These are phyloP conservation scores for Allobates femoralis DNA, from an alignment of 2,797 vertebrate species.

Conservation along the genomic window DNA sequence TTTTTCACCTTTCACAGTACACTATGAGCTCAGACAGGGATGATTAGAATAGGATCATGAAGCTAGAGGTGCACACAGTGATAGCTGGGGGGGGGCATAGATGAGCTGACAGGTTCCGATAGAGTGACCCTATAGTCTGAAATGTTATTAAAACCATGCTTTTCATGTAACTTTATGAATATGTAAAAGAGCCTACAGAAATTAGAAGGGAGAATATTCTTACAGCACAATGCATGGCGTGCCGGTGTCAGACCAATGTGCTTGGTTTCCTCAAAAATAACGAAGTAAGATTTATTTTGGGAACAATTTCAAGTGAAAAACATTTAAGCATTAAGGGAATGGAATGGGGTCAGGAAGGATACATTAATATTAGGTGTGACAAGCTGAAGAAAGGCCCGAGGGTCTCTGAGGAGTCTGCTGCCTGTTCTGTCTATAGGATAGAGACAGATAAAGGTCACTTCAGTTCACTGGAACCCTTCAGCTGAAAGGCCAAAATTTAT, in stretches of 20 bases:
- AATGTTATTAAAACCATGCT: too few species aligned
- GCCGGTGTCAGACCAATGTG: constrained; percentile 4
- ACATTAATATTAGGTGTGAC: constrained; percentile 68
- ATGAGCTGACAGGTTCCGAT: too few species aligned
- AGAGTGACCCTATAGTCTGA: too few species aligned
- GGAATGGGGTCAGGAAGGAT: constrained; percentile 61
- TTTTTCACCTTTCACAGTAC: too few species aligned
- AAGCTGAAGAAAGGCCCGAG: constrained; percentile 68
- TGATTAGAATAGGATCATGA: too few species aligned
- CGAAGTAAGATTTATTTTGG: constrained; percentile 63
- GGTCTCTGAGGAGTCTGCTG: constrained; percentile 66
- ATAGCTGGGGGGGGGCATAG: too few species aligned
- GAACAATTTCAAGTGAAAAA: constrained; percentile 63
- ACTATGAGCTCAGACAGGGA: too few species aligned
- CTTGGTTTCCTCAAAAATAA: constrained; percentile 4
- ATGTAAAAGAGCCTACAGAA: background rate
- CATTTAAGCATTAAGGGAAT: constrained; percentile 55
- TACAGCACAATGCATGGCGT: background rate
- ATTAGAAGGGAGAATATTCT: background rate
- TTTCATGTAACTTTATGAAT: background rate
- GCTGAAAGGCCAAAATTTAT: constrained; percentile 71
- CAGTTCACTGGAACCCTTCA: constrained; percentile 76
- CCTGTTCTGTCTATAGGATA: constrained; percentile 65
- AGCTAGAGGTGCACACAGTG: too few species aligned
- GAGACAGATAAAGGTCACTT: constrained; percentile 73